A percentile compares a stretch with the other conserved stretches of the same genome.
Conservation (phyloP, 2,888 invertebrate genomes). For the Gymnosoma rotundatum region DNA sequence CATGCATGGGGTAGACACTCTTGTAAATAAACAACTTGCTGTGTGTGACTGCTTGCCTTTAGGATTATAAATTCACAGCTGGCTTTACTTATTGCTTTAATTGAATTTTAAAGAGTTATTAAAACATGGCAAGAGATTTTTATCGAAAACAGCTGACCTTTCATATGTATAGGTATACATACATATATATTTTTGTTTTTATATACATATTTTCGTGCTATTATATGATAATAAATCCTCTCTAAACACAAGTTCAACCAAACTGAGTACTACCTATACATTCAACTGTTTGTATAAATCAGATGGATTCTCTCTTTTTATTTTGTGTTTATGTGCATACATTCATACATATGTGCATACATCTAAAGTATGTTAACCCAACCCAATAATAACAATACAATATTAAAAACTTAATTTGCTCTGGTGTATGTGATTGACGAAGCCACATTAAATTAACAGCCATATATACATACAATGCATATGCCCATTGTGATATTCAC, state of each 20-base stretch:
- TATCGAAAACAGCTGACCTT: slow-evolving; percentile 75
- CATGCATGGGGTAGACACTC: no score
- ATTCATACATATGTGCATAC: not conserved
- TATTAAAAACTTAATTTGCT: not conserved
- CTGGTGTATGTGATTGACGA: not conserved
- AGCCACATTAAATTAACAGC: no score
- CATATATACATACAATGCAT: not conserved
- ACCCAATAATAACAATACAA: slow-evolving; percentile 26
- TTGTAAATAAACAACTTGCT: no score
- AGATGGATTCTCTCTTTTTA: not conserved
- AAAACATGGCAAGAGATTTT: slow-evolving; percentile 38
- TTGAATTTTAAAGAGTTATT: not conserved
- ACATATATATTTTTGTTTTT: no score
- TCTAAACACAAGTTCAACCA: slow-evolving; percentile 5
- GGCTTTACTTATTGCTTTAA: no score
- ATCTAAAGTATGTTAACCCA: slow-evolving; percentile 11
- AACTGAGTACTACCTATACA: not conserved
- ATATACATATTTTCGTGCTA: no score
- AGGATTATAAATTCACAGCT: not conserved
- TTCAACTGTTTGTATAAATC: no score
- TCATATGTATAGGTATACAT: slow-evolving; percentile 30
- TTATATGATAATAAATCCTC: slow-evolving; percentile 30
- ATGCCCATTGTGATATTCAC: not conserved
- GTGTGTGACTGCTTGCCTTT: no score
- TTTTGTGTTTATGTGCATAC: not conserved